phyloP scores from a whole-genome alignment of 2,113 vertebrate genomes.

The Cyanoramphus novaezelandiae region DNA sequence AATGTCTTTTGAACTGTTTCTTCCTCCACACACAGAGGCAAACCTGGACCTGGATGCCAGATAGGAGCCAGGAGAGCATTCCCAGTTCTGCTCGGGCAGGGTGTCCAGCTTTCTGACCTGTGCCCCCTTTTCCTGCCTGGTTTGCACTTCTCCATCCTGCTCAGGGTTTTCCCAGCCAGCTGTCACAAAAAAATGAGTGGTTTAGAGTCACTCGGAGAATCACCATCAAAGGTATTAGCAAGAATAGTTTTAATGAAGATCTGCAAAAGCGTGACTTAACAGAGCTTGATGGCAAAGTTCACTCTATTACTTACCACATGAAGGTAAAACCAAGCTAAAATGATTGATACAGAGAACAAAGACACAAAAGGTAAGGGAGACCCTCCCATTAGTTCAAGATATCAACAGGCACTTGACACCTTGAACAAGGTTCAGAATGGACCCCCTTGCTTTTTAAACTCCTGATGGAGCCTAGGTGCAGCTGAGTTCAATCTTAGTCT shows the following conservation, averaged over 20 bases:
- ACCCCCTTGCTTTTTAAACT: not conserved
- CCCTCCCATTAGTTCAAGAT: not conserved
- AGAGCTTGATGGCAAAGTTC: not conserved
- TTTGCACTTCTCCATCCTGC: not conserved
- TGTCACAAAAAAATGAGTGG: not conserved
- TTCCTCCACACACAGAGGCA: not conserved
- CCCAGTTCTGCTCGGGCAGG: fast-evolving
- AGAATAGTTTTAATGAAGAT: not conserved
- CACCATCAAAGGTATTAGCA: not conserved
- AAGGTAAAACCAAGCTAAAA: not conserved
- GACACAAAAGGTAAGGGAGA: not conserved
- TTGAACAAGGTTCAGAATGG: not conserved
- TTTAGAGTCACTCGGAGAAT: not conserved
- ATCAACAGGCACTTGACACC: no score
- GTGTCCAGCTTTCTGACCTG: not conserved
- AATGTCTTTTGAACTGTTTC: not conserved
- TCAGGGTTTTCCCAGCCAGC: not conserved
- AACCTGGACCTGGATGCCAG: not conserved
- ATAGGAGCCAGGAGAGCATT: not conserved
- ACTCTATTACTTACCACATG: not conserved
- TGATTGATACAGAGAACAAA: not conserved
- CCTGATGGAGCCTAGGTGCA: not conserved
- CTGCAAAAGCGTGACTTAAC: not conserved
- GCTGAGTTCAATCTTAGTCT: not conserved
- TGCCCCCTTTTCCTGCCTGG: not conserved